Conservation (phyloP, 2,888 invertebrate genomes). For the Diadegma fenestrale region DNA sequence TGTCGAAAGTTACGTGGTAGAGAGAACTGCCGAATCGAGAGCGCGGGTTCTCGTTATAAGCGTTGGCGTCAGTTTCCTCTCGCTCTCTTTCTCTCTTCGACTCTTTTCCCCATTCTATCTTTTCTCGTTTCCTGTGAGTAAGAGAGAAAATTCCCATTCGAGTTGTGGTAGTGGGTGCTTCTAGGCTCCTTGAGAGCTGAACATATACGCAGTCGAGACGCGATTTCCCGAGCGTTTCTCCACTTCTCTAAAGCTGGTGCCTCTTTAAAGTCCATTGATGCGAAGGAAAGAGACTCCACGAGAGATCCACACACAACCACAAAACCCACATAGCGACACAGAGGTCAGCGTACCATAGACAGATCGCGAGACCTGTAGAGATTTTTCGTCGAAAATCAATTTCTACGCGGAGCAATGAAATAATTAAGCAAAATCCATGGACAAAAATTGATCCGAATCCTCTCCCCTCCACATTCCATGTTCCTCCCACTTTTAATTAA, state of each 20-base stretch:
- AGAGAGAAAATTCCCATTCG: constrained; percentile 12
- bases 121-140: constrained; percentile 4
- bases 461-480: not conserved
- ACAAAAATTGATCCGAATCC: not conserved
- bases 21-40: constrained; percentile 66
- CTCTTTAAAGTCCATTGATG: constrained; percentile 66
- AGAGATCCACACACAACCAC: constrained; percentile 22
- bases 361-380: constrained; percentile 6
- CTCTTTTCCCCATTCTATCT: constrained; percentile 8
- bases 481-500: not conserved
- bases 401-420: not conserved
- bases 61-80: constrained; percentile 49
- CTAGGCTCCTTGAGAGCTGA: constrained; percentile 42
- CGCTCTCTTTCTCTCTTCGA: constrained; percentile 22
- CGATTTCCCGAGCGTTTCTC: constrained; percentile 58
- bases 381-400: not conserved
- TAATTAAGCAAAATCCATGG: not conserved
- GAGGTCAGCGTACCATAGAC: constrained; percentile 44
- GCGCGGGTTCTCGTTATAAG: constrained; percentile 62
- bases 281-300: constrained; percentile 60
- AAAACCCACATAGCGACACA: not conserved
- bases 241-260: constrained; percentile 16
- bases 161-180: constrained; percentile 38
- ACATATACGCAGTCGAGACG: constrained; percentile 37
- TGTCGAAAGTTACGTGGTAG: constrained; percentile 65